Evolutionary conservation across 2,113 vertebrate genomes (phyloP).

Genomic region (Rhinopomastus cyanomelas): DNA sequence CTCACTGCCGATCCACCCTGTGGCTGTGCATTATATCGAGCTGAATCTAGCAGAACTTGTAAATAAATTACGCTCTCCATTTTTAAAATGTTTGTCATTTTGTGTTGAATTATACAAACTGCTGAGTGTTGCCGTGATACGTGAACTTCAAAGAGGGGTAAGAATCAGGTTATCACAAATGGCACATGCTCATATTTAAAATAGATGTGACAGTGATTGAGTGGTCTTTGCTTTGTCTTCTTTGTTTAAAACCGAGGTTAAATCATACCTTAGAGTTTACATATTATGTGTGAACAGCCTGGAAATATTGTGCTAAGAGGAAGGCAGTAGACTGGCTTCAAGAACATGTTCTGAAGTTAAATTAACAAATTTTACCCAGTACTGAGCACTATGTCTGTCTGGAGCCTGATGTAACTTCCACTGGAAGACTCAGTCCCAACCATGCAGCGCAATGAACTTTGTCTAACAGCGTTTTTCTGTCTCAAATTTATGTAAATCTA

Average conservation of each 20-base stretch:
- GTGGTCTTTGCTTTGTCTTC: background rate
- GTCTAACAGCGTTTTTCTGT: background rate
- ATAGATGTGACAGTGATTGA: background rate
- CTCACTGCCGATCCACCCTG: background rate
- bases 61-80: background rate
- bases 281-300: background rate
- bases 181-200: background rate
- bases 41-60: background rate
- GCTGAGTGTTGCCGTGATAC: background rate
- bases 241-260: background rate
- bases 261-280: background rate
- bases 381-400: background rate
- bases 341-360: background rate
- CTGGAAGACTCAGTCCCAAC: background rate
- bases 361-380: background rate
- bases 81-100: background rate
- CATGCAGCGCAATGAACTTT: background rate
- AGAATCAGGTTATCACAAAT: background rate
- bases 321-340: background rate
- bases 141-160: background rate
- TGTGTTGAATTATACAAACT: background rate
- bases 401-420: background rate
- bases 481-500: constrained; percentile 33
- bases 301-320: background rate
- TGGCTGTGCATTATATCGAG: background rate